Evolutionary conservation across 2,113 vertebrate species (phyloP).

Genomic region (Siniperca knerii): DNA sequence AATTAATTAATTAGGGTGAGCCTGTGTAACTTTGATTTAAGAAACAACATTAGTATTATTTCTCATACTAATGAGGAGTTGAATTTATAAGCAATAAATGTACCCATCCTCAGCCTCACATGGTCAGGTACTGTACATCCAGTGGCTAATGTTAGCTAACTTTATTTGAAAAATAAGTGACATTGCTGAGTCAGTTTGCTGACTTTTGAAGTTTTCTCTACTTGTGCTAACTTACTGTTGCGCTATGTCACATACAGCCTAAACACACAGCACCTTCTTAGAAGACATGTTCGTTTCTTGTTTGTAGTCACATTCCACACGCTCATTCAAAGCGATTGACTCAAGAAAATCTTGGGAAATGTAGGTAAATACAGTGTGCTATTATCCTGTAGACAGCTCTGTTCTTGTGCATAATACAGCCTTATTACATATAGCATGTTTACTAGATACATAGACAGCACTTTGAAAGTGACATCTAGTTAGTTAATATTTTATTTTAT

Average conservation of each 20-base stretch:
- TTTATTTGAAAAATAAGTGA: too few species aligned
- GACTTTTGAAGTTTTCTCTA: too few species aligned
- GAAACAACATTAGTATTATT: not conserved
- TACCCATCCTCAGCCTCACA: not conserved
- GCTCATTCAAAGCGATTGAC: too few species aligned
- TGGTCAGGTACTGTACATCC: not conserved
- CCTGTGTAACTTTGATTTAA: not conserved
- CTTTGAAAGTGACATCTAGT: not conserved
- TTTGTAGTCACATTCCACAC: too few species aligned
- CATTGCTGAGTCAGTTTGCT: too few species aligned
- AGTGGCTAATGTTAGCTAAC: not conserved
- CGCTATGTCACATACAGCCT: too few species aligned
- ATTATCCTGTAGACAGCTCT: not conserved
- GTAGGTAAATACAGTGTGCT: not conserved
- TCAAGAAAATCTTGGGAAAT: not conserved
- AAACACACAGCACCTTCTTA: too few species aligned
- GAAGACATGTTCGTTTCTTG: too few species aligned
- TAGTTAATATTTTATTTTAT: not conserved
- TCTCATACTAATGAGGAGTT: not conserved
- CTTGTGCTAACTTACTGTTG: too few species aligned
- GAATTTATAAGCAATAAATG: not conserved
- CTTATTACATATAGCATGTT: not conserved
- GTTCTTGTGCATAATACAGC: not conserved
- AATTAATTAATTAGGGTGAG: not conserved
- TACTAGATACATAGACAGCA: not conserved